Evolutionary conservation across 1,140 invertebrate species (phyloP), one percentile per base, ranked within the genome.

Genomic region (Halotydeus destructor): DNA sequence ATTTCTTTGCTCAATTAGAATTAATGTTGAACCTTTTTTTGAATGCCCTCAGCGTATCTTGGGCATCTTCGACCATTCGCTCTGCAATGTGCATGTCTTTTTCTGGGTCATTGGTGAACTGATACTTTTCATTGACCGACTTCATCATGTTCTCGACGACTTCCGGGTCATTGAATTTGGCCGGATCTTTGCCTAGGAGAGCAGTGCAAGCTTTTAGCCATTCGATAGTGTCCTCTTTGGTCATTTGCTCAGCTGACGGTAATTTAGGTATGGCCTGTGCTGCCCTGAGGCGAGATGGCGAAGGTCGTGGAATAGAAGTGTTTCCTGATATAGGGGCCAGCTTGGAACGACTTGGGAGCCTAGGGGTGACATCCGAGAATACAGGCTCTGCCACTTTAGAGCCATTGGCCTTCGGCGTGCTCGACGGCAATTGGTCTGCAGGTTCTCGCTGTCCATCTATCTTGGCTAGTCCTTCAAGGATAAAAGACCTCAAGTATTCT

Each of bases 401-500:
- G n/a, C n/a, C n/a, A n/a, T n/a, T n/a, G n/a, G n/a, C 14, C 9
- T 30, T 14, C 14, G n/a, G n/a, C 14, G 28, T 14, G 28, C 9
- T 30, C 14, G n/a, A 30, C 9, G 28, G 9, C 9, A 30, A 14
- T 14, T 24, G 21, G 22, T 38, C 19, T 34, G 6, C 37, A 23
- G 6, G 11, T 38, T 38, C 12, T 38, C 21, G 21, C 21, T 38
- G n/a, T 24, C 6, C 6, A 12, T 24, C 12, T 8, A 91, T 82
- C 44, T 77, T 73, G 39, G 73, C 71, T 27, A 94, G 63, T 3
- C 83, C 81, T 43, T 78, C 69, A 54, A 84, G 75, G 50, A 94
- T 84, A 55, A 84, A 93, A 51, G 82, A 77, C 60, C 85, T 79
- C 63, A 94, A 91, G 58, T 78, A 83, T 53, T 78, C 75, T 34